Conservation (phyloP, 2,888 invertebrate genomes). For the Limnephilus rhombicus region DNA sequence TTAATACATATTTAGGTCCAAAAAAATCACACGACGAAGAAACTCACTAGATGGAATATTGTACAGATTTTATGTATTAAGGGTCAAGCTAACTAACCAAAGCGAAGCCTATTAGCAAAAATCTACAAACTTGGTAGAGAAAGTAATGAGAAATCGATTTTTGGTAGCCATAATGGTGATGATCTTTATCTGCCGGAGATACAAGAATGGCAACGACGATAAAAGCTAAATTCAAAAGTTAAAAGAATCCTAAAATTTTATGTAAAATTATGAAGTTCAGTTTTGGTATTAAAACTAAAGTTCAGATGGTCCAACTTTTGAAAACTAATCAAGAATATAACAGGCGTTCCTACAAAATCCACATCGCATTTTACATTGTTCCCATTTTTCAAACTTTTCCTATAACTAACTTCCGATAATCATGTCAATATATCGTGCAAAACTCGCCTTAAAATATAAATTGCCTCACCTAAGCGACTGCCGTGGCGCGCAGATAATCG, state of each 20-base stretch:
- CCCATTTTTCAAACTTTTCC: constrained; percentile 47
- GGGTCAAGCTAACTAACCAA: background rate
- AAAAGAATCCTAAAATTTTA: constrained; percentile 7
- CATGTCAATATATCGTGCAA: constrained; percentile 52
- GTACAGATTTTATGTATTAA: background rate
- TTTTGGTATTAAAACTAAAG: constrained; percentile 21
- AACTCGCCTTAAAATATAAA: constrained; percentile 47
- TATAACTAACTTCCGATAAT: constrained; percentile 48
- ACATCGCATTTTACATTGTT: constrained; percentile 42
- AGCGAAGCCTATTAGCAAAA: background rate
- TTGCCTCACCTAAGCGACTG: constrained; percentile 40
- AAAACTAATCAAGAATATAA: constrained; percentile 40
- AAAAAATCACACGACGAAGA: background rate
- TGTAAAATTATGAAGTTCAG: constrained; percentile 27
- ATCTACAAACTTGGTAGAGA: background rate
- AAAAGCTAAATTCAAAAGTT: background rate
- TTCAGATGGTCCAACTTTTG: constrained; percentile 35
- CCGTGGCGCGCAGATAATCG: constrained; percentile 48
- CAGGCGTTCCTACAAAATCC: constrained; percentile 38
- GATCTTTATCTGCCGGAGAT: background rate
- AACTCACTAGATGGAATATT: background rate
- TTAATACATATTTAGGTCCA: background rate
- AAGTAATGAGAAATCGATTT: background rate
- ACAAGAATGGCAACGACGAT: background rate
- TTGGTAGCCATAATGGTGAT: background rate